A percentile compares a stretch with the other conserved stretches of the same genome.
Evolutionary conservation across 2,888 invertebrate species (phyloP).

Genomic region (Sminthurides aquaticus): DNA sequence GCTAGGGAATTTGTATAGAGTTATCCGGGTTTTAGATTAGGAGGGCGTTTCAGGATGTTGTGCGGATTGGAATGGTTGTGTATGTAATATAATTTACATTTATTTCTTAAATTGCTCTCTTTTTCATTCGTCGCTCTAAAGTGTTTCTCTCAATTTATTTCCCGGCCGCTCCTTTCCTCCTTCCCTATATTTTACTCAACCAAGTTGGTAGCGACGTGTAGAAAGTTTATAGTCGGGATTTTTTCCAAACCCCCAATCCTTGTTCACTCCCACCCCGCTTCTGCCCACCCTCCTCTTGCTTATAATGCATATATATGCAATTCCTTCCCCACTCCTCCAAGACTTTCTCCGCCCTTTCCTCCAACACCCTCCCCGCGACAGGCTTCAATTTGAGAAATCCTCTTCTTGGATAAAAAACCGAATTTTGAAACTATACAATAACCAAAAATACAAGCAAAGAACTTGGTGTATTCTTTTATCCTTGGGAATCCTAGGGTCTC

Average conservation of each 20-base stretch:
- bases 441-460: no score
- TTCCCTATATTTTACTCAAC: background rate
- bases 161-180: background rate
- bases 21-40: no score
- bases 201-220: background rate
- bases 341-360: background rate
- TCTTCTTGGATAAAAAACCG: no score
- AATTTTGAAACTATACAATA: no score
- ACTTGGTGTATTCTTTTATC: no score
- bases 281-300: background rate
- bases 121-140: slow-evolving; percentile 2
- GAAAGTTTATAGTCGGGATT: background rate
- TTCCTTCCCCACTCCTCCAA: no score
- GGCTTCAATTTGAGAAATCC: background rate
- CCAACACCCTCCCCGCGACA: background rate
- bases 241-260: background rate
- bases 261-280: background rate
- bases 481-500: no score
- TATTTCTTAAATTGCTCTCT: slow-evolving; percentile 5
- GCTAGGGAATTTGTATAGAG: no score
- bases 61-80: no score
- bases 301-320: no score
- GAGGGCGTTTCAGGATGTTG: no score
- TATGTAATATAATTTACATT: slow-evolving; percentile 9
- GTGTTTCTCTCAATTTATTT: slow-evolving; percentile 1